Base-by-base conservation (phyloP, 2,797 vertebrate genomes). In the Cottoperca gobio region DNA sequence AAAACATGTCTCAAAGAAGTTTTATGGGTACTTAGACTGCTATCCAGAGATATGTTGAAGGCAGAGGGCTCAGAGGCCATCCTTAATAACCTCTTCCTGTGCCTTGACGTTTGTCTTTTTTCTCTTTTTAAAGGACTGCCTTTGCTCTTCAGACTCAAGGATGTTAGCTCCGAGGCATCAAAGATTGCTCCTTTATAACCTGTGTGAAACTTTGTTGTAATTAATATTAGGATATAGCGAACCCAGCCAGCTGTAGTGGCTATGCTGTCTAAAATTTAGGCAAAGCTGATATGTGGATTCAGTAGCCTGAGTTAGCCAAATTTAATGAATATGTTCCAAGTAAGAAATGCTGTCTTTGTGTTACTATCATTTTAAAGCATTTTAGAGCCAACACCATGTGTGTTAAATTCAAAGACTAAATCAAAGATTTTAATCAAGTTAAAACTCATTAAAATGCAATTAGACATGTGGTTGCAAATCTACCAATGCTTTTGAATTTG, bases 81-180 rank as follows among this genome's bases (percentile, higher is more conserved):
- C 69, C 73, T 78, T 40, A 70, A 54, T 12, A 79, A 46, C 53
- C 60, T 35, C 58, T 86, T 90, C 82, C 85, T 86, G 73, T 76
- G 49, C 76, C 58, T 73, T 70, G 43, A 86, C 82, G 77, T 63
- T 55, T 35, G 42, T 67, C 31, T 49, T 67, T 73, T 45, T 14
- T 11, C 3, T 43, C 61, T 40, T 70, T 72, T 50, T 33, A 54
- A 70, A 78, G 12, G 4, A 17, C 6, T 4, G 19, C 62, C 48
- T 75, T 26, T 43, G 28, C 45, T 54, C 52, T 45, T 52, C 2
- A 46, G 33, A 17, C 60, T 64, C 23, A 33, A 53, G 59, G 24
- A 5, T 28, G 21, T 76, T 82, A 49, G n/a, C 46, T 60, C 37
- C 1, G 1, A 60, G 24, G 28, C n/a, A 60, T 61, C 21, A 65